A percentile compares a stretch with the other conserved stretches of the same genome.
Conservation (phyloP, 2,113 vertebrate species). For the Eolophus roseicapilla region DNA sequence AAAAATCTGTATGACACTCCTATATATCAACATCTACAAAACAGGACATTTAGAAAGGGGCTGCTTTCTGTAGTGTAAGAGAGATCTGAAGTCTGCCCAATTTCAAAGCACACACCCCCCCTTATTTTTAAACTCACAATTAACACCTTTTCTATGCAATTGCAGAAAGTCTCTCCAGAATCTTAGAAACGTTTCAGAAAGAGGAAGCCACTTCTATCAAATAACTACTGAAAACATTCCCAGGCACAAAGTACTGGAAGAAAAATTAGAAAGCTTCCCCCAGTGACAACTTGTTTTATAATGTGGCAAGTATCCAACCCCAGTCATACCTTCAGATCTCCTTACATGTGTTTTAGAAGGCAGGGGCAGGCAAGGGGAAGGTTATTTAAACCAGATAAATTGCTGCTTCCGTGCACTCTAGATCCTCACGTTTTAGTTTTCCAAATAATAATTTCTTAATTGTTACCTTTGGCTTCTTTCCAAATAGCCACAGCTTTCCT, state of each 20-base stretch:
- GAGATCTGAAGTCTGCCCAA: not conserved
- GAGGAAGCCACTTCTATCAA: not conserved
- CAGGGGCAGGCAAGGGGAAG: not conserved
- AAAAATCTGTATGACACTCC: not conserved
- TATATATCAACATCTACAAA: not conserved
- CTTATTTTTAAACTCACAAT: not conserved
- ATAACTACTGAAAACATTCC: not conserved
- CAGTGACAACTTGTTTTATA: not conserved
- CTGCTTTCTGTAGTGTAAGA: not conserved
- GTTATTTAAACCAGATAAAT: not conserved
- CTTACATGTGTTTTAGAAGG: not conserved
- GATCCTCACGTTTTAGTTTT: not conserved
- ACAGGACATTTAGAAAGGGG: not conserved
- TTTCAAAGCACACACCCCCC: not conserved
- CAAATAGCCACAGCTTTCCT: constrained; percentile 98
- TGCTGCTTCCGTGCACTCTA: not conserved
- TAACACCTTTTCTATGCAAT: not conserved
- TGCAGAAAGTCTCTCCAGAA: not conserved
- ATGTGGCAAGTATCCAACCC: not conserved
- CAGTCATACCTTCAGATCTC: not conserved
- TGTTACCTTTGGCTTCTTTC: constrained; percentile 98
- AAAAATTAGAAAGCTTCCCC: not conserved
- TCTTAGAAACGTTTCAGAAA: not conserved
- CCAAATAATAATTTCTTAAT: constrained; percentile 1
- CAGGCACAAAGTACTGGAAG: not conserved